Evolutionary conservation across 2,888 invertebrate species (phyloP), one percentile per base, ranked within the genome.

Genomic region (Pristionchus maxplancki): DNA sequence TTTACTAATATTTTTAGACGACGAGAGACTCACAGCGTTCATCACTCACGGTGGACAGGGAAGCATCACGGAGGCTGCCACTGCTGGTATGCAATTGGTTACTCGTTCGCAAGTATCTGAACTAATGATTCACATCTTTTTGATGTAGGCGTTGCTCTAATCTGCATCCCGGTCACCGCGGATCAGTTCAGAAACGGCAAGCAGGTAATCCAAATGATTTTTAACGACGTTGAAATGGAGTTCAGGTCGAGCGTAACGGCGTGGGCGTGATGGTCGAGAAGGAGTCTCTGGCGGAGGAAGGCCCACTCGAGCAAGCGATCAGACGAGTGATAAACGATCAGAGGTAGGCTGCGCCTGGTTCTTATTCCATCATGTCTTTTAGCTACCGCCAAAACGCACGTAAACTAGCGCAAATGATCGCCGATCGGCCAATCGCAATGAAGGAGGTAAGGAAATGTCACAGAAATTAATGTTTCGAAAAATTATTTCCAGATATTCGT

Each of bases 11-110:
- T 31, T 1, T 83, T 83, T 28, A 83, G 83, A 83, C n/a, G 83
- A 83, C 28, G 28, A 50, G 1, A n/a, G 58, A n/a, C 83, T 83
- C 34, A 58, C 83, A 13, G 58, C 58, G 13, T 83, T 83, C 37
- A 83, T 83, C 34, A 83, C 83, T 58, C 83, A 83, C 37, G 53
- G 83, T 17, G 83, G 83, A 34, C 83, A 83, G n/a, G 83, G 83
- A 17, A 58, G 58, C 8, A 83, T 58, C 9, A 83, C 83, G 0
- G 83, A 83, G 24, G 17, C 83, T 28, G n/a, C 53, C 17, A 37
- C 34, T 58, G 83, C 83, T 31, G 83, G 83, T 83, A 50, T n/a
- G n/a, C n/a, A 62, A 11, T 28, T 62, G 50, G n/a, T n/a, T n/a
- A n/a, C n/a, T 17, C 20, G 50, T 20, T 13, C 13, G 50, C 13